Base-by-base conservation (phyloP, 2,888 invertebrate genomes). In the Hypena proboscidalis region DNA sequence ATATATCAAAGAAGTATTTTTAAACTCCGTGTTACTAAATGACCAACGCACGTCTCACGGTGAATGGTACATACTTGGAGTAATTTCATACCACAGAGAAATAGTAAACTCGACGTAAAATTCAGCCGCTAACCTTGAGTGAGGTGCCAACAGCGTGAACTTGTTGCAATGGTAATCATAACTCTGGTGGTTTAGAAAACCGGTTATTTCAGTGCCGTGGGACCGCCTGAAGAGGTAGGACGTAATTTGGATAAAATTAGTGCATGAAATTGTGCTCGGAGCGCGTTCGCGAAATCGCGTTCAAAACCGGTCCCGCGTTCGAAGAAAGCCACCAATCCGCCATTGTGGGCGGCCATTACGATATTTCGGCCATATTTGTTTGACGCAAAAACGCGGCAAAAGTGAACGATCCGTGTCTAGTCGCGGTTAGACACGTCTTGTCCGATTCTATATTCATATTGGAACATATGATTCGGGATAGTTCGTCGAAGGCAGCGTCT, bases 301-400 rank as follows among this genome's bases (percentile, higher is more conserved):
- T 68, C 57, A 58, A 77, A 83, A 85, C 86, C 85, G 83, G 86
- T 83, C 75, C 51, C 54, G 57, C 39, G 61, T 73, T 74, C 77
- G 74, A 71, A 72, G 78, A 79, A 78, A 77, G 74, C 77, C 80
- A 75, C 80, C 80, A 76, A 74, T 72, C 78, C 79, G 77, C 80
- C 80, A 77, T 78, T 73, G 73, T 64, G 62, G 66, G 74, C 81
- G 74, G 81, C 84, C 85, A 85, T 85, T 74, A 80, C 75, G 72
- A 76, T 80, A 83, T 81, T 87, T 88, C 87, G 85, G 85, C 86
- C 86, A 86, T 87, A 76, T 85, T 85, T 77, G 80, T 79, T 77
- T 74, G 74, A 67, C 60, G 76, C 74, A 80, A 83, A 84, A 85
- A 80, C 79, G 78, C 80, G 77, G 80, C 73, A 80, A 80, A 75